Evolutionary conservation across 2,113 vertebrate genomes (phyloP).

Genomic region (Microcebus jonahi): DNA sequence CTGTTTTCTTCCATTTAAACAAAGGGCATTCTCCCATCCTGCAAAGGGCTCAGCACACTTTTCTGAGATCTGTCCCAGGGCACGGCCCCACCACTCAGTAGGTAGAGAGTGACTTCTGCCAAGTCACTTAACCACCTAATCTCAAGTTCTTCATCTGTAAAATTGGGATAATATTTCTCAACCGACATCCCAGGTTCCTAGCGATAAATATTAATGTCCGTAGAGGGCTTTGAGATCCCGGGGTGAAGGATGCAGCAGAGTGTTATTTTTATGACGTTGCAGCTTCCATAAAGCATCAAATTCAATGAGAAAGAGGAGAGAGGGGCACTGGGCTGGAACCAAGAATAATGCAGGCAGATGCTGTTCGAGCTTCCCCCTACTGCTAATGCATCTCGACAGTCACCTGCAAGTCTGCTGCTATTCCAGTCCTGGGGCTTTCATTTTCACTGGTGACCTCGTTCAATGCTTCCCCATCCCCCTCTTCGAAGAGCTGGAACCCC

Average conservation of each 20-base stretch:
- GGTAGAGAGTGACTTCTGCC: slow-evolving; percentile 72
- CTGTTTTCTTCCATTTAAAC: slow-evolving; percentile 7
- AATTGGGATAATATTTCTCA: slow-evolving; percentile 81
- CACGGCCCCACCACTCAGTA: slow-evolving; percentile 59
- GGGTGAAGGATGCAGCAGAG: slow-evolving; percentile 76
- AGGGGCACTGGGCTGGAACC: slow-evolving; percentile 75
- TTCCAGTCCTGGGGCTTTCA: slow-evolving; percentile 13
- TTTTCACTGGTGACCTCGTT: slow-evolving; percentile 54
- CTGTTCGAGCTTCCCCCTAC: slow-evolving; percentile 42
- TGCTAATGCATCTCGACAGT: slow-evolving; percentile 47
- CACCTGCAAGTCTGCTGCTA: slow-evolving; percentile 47
- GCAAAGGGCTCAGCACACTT: slow-evolving; percentile 49
- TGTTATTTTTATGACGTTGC: slow-evolving; percentile 81
- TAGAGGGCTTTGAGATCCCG: slow-evolving; percentile 79
- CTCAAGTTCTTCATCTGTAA: slow-evolving; percentile 81
- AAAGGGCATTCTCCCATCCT: slow-evolving; percentile 52
- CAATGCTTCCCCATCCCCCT: background rate
- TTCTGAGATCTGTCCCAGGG: slow-evolving; percentile 65
- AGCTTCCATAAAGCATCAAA: slow-evolving; percentile 79
- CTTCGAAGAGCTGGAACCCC: slow-evolving; percentile 10
- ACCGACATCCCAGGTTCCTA: slow-evolving; percentile 67
- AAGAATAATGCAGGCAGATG: slow-evolving; percentile 72
- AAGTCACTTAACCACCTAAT: slow-evolving; percentile 78
- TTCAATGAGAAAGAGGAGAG: slow-evolving; percentile 82
- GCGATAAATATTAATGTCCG: slow-evolving; percentile 79